Percentiles rank a stretch among this genome's conserved stretches.
These are phyloP conservation scores for Colossoma macropomum DNA, from an alignment of 2,113 vertebrate genomes.

Conservation along the genomic window DNA sequence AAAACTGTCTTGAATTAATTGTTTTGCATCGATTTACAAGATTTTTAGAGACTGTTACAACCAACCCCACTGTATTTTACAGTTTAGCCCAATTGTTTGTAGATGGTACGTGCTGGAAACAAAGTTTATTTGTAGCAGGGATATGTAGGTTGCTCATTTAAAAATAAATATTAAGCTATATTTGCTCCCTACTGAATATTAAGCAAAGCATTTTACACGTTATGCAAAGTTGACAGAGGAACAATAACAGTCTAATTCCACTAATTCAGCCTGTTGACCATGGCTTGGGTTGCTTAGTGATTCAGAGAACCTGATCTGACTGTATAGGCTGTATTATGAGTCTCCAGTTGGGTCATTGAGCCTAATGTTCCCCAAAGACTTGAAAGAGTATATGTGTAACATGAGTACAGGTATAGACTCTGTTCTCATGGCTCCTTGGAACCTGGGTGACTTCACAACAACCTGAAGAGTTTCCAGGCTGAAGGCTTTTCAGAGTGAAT, in stretches of 20 bases:
- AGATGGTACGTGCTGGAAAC: no score
- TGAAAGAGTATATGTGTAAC: constrained; percentile 30
- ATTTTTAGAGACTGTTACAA: no score
- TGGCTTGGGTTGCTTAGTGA: neutral
- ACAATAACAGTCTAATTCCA: neutral
- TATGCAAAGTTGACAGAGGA: neutral
- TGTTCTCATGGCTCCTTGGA: constrained; percentile 8
- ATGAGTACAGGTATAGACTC: constrained; percentile 16
- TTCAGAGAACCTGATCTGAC: constrained; percentile 22
- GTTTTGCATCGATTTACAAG: no score
- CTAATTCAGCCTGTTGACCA: neutral
- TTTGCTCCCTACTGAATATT: neutral
- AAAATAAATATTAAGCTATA: no score
- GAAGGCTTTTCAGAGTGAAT: constrained; percentile 11
- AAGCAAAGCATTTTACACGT: neutral
- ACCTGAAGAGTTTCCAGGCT: constrained; percentile 7
- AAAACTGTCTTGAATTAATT: no score
- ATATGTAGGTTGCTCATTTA: no score
- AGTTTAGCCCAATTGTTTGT: no score
- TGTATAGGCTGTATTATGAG: constrained; percentile 1
- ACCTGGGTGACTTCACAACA: neutral
- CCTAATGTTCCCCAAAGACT: neutral
- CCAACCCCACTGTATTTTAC: no score
- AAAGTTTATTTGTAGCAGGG: no score
- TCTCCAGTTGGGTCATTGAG: constrained; percentile 29